Evolutionary conservation across 2,888 invertebrate genomes (phyloP), one percentile per base, ranked within the genome.

Genomic region (Drosophila flavopinicola): DNA sequence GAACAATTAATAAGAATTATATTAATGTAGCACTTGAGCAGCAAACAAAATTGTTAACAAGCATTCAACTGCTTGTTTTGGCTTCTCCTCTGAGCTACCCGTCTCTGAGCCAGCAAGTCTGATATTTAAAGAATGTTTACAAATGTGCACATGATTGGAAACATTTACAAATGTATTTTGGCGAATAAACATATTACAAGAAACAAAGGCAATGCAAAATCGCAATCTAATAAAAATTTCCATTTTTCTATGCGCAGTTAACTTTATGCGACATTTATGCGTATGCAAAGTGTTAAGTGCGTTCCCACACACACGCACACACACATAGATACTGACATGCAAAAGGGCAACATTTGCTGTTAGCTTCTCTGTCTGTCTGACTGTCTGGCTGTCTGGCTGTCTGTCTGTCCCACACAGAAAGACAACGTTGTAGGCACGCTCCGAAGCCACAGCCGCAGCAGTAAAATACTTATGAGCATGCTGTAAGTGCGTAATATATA

Each of bases 191-290:
- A 77, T 84, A 79, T 79, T 66, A 47, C 30, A 45, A 41, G 44
- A 63, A 65, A 70, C 66, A 76, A 60, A 74, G 25, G 13, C 11
- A 23, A 33, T 44, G 41, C 56, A 73, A 66, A 70, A 84, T 76
- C 69, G 69, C 72, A 87, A 85, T 83, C 69, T 82, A 85, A 83
- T 83, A 83, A 85, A 87, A 87, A 72, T 85, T 82, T 74, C 65
- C 74, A 83, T 83, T 82, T 87, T 85, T 78, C 85, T 70, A 82
- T 85, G 76, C 78, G 66, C 83, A 70, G 74, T 87, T 83, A 83
- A 87, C 87, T 83, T 83, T 83, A 85, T 87, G 85, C 74, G 83
- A 87, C 87, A 85, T 68, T 83, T 87, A 79, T 75, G 86, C 64
- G 84, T 76, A 70, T 83, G 72, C 66, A 84, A 80, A 84, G 80